A percentile compares a stretch with the other conserved stretches of the same genome.
Conservation (phyloP, 2,888 invertebrate genomes). For the Liopterus haemorrhoidalis region DNA sequence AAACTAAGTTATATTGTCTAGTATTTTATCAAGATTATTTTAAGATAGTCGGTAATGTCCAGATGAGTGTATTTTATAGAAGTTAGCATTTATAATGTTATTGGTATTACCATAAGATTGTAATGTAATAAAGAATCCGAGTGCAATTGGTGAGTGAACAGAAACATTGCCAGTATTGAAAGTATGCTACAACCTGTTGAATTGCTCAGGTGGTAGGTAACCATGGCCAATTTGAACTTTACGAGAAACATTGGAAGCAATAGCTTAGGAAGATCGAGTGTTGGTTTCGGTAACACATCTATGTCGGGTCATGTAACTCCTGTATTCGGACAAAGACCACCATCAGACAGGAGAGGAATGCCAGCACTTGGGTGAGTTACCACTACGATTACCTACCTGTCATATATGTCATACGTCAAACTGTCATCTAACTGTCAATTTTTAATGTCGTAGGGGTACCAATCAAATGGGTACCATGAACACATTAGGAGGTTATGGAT, state of each 20-base stretch:
- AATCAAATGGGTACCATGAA: constrained; percentile 48
- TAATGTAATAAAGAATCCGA: too few species aligned
- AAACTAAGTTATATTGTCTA: too few species aligned
- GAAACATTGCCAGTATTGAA: too few species aligned
- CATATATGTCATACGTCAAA: not conserved
- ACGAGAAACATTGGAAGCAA: constrained; percentile 83
- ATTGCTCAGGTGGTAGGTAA: constrained; percentile 45
- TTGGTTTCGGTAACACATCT: constrained; percentile 60
- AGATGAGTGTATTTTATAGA: constrained; percentile 18
- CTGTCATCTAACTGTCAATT: not conserved
- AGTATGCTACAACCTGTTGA: constrained; percentile 22
- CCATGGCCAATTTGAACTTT: constrained; percentile 92
- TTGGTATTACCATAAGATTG: constrained; percentile 24
- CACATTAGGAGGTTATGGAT: constrained; percentile 54
- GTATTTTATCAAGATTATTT: too few species aligned
- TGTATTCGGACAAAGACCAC: constrained; percentile 74
- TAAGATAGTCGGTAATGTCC: too few species aligned
- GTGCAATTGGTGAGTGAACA: too few species aligned
- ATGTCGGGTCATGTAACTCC: constrained; percentile 73
- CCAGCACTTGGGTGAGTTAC: constrained; percentile 47
- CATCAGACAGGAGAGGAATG: constrained; percentile 67
- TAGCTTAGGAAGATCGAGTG: constrained; percentile 60
- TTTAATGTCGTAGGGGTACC: constrained; percentile 19
- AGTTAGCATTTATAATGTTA: constrained; percentile 25
- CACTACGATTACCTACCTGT: constrained; percentile 14